Base-by-base conservation (phyloP, 2,113 vertebrate species). In the Atractosteus spatula region DNA sequence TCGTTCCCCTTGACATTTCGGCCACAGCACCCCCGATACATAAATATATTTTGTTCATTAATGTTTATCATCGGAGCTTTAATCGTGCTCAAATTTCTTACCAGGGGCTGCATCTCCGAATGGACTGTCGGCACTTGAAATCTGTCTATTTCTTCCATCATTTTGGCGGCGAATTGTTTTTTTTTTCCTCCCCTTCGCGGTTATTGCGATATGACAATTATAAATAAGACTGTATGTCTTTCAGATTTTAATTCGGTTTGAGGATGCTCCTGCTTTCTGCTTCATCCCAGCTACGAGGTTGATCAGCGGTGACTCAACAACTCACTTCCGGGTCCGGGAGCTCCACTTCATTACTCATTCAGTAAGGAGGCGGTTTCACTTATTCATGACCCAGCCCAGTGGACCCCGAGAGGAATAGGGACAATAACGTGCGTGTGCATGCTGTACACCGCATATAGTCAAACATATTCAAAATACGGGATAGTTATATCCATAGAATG, bases 141-240 rank as follows among this genome's bases (percentile, higher is more conserved):
- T 90, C 95, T 92, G 80, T 98, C 96, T 79, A 96, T 98, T 87
- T 97, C 96, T 84, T 98, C 95, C 96, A 97, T 97, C 96, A 98
- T 97, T 77, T 89, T 96, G 93, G 88, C 88, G 78, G 78, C 80
- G 77, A 75, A 62, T 67, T 74, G 75, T 70, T 70, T 61, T 81
- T 62, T 59, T 74, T 4, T 41, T 57, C 64, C 66, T 67, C 67
- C 51, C 43, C 8, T 12, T 45, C 44, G 57, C 43, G 68, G 64
- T 17, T 42, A 57, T 71, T 14, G 74, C 62, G 54, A 71, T 74
- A 11, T 69, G 62, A 69, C 8, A 44, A 29, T 29, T 72, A 41
- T 66, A 59, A 16, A 56, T 51, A 51, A 73, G 51, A 42, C 56
- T 11, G 10, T 61, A 16, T 11, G 1, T 68, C 17, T 77, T 17